phyloP scores from a whole-genome alignment of 2,888 invertebrate species.

The Drosophila atripex region DNA sequence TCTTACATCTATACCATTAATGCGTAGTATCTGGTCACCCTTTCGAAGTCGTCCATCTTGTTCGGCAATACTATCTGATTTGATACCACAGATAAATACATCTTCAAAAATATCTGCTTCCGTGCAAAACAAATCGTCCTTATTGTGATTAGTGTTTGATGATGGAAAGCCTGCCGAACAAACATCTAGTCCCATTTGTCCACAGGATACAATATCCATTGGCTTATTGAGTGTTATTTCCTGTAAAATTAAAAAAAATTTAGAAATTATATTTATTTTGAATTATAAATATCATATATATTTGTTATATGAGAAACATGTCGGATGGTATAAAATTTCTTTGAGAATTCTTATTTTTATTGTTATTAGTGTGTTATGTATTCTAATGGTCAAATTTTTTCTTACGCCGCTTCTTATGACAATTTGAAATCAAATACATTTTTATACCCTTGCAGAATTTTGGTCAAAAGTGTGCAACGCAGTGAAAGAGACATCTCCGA shows the following conservation, averaged over 20 bases:
- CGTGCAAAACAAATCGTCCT: conserved; percentile 65
- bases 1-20: conserved; percentile 87
- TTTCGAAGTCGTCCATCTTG: conserved; percentile 86
- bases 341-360: no score
- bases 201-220: conserved; percentile 84
- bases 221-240: conserved; percentile 87
- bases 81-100: conserved; percentile 88
- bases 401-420: no score
- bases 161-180: conserved; percentile 84
- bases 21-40: conserved; percentile 87
- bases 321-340: no score
- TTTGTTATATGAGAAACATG: no score
- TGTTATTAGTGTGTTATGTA: no score
- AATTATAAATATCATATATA: no score
- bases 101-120: conserved; percentile 84
- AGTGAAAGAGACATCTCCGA: no score
- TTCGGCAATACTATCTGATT: conserved; percentile 86
- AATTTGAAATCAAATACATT: no score
- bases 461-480: no score
- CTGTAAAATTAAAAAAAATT: conserved; percentile 80
- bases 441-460: no score
- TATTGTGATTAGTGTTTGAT: conserved; percentile 10
- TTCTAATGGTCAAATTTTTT: no score
- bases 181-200: conserved; percentile 88
- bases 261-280: no score